Evolutionary conservation across 2,888 invertebrate species (phyloP), one percentile per base, ranked within the genome.

Genomic region (Aethes cnicana): DNA sequence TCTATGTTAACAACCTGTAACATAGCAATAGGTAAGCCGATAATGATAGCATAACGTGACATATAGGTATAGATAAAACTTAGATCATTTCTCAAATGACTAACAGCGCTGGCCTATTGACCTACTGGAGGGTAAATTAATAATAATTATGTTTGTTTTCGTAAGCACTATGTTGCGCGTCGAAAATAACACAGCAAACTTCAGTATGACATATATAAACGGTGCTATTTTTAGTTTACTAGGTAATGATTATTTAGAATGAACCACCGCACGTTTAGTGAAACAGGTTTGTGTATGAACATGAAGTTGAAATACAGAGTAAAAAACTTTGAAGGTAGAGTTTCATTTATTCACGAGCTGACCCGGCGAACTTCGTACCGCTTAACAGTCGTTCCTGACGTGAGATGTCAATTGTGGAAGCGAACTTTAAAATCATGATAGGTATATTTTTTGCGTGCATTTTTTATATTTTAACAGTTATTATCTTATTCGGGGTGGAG

Each of bases 101-200:
- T 54, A 49, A 54, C 49, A 43, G 62, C 56, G 64, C 56, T 71
- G 69, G 63, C 70, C 71, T 54, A 62, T 54, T 73, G 70, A 63
- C 69, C 70, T 57, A 36, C 9, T 12, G 43, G 25, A 21, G 6
- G 14, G 32, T 26, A 52, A 52, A 46, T 39, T 52, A 39, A 46
- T 39, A 33, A 49, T 35, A 21, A 52, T 41, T 37, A 25, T 37
- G 53, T 49, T 54, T 54, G 49, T 54, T 54, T 54, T 54, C 43
- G 28, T 42, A 33, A 7, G 11, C 2, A 33, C 33, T 35, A 26
- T 48, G 39, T 35, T 35, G 48, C 32, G 35, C 14, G 20, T 26
- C 20, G 7, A 25, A 49, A 49, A 49, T 49, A 49, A 41, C 42
- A 18, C 33, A 7, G 18, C 30, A n/a, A 9, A 20, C 7, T 7